Percentiles rank a stretch among this genome's conserved stretches.
Evolutionary conservation across 23 tunicate genomes (phyloP).

Genomic region (Phallusia fumigata): DNA sequence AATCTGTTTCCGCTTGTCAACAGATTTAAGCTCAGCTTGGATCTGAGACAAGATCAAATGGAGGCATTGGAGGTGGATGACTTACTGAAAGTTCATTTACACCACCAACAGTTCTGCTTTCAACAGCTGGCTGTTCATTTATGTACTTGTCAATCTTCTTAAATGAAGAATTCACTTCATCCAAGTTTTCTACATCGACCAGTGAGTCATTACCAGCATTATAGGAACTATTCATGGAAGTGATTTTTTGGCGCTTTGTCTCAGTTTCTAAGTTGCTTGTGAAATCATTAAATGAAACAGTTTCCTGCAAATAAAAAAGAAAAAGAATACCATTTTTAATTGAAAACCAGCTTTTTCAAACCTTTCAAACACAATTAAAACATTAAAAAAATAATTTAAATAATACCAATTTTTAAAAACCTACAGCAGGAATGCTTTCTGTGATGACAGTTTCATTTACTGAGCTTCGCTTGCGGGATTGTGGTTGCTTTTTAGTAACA

Average conservation of each 20-base stretch:
- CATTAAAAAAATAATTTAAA: no score
- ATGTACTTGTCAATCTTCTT: conserved; percentile 76
- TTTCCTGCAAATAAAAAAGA: conserved; percentile 33
- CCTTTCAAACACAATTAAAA: no score
- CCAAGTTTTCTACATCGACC: conserved; percentile 75
- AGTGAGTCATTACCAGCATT: neutral
- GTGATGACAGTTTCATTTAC: conserved; percentile 12
- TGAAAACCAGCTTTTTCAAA: no score
- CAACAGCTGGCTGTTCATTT: conserved; percentile 38
- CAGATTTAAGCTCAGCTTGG: conserved; percentile 30
- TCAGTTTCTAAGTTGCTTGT: conserved; percentile 36
- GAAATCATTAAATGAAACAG: conserved; percentile 59
- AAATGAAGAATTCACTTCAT: conserved; percentile 58
- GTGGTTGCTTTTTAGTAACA: conserved; percentile 42
- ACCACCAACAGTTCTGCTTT: conserved; percentile 63
- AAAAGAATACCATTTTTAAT: neutral
- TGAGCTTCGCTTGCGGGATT: conserved; percentile 25
- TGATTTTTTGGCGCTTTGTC: conserved; percentile 12
- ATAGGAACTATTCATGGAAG: neutral
- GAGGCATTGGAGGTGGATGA: conserved; percentile 85
- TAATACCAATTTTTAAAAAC: neutral
- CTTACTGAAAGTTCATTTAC: conserved; percentile 75
- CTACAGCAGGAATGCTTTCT: conserved; percentile 42
- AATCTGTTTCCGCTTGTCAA: no score
- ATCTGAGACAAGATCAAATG: conserved; percentile 82